Conservation (phyloP, 2,797 vertebrate genomes). For the Pteronotus mesoamericanus region DNA sequence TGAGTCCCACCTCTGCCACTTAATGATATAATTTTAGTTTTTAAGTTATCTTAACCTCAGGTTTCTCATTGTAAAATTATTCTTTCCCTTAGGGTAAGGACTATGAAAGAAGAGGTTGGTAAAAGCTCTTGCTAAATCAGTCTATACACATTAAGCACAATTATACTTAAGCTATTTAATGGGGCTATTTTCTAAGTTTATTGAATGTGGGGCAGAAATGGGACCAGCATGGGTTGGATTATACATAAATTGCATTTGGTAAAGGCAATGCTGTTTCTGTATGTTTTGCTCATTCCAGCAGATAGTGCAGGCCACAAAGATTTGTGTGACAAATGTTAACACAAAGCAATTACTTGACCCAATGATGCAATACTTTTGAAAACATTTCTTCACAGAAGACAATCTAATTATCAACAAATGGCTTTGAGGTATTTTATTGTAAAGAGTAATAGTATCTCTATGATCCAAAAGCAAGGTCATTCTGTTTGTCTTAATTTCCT, state of each 20-base stretch:
- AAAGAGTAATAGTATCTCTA: neutral
- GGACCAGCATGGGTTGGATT: neutral
- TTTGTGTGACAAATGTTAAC: neutral
- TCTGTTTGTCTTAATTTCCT: neutral
- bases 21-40: neutral
- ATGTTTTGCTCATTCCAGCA: neutral
- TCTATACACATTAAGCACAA: neutral
- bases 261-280: neutral
- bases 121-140: neutral
- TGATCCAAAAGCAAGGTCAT: neutral
- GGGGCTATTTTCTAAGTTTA: neutral
- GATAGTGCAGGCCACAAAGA: neutral
- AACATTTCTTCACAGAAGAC: neutral
- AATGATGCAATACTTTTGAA: neutral
- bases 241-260: neutral
- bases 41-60: neutral
- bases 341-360: neutral
- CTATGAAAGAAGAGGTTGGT: neutral
- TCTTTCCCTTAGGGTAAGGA: neutral
- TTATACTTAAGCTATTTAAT: slow-evolving; percentile 4
- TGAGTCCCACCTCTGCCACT: neutral
- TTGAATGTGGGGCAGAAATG: neutral
- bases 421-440: slow-evolving; percentile 6
- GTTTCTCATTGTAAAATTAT: neutral
- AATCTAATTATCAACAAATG: slow-evolving; percentile 1